Evolutionary conservation across 2,888 invertebrate species (phyloP).

Genomic region (Coenonympha glycerion): DNA sequence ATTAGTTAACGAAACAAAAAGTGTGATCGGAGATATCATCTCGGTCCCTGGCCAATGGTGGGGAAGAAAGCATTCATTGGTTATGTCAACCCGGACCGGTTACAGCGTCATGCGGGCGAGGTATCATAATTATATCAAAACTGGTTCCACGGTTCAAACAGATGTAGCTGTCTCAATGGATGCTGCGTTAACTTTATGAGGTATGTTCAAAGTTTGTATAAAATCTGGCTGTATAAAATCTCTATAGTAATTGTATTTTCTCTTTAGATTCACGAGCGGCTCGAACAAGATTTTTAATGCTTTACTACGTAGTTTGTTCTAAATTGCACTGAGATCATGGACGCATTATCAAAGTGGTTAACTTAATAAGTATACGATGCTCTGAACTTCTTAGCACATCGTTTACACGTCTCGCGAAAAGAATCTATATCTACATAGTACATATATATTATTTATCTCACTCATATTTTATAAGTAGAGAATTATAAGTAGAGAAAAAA

Average conservation of each 20-base stretch:
- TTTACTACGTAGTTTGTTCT: background rate
- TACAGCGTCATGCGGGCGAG: conserved; percentile 27
- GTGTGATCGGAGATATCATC: conserved; percentile 12
- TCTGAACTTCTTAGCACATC: too few species aligned
- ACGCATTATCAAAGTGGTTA: too few species aligned
- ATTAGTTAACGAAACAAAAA: conserved; percentile 14
- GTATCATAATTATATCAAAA: conserved; percentile 32
- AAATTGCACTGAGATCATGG: too few species aligned
- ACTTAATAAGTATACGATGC: too few species aligned
- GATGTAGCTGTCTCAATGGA: conserved; percentile 29
- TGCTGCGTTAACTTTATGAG: conserved; percentile 16
- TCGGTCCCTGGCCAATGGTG: conserved; percentile 37
- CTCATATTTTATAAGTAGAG: too few species aligned
- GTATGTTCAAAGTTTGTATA: too few species aligned
- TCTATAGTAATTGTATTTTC: conserved; percentile 7
- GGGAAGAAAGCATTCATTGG: conserved; percentile 38
- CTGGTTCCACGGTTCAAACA: conserved; percentile 31
- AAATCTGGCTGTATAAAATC: conserved; percentile 8
- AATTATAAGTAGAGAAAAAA: too few species aligned
- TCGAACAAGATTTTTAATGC: background rate
- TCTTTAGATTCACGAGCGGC: background rate
- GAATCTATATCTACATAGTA: too few species aligned
- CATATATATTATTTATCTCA: too few species aligned
- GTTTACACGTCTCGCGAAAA: too few species aligned
- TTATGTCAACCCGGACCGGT: conserved; percentile 36